phyloP scores from a whole-genome alignment of 2,113 vertebrate genomes.

The human (Homo sapiens) region GRCh38 chr1:73462501-73463000 shows the following conservation, averaged over 20 bases:
- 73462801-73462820: not conserved
- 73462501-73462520: not conserved
- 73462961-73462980: not conserved
- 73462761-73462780: not conserved
- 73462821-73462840: not conserved
- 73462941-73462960: not conserved
- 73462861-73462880: not conserved
- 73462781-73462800: not conserved
- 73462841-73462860: not conserved
- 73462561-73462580: not conserved
- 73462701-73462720: not conserved
- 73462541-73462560: not conserved
- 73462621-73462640: not conserved
- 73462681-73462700: not conserved
- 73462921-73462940: not conserved
- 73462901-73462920: not conserved
- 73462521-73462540: not conserved
- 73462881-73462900: not conserved
- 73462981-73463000: not conserved
- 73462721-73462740: not conserved
- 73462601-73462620: not conserved
- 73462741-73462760: not conserved
- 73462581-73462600: not conserved
- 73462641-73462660: not conserved
- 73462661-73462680: not conserved